These are phyloP conservation scores for Hypotaenidia okinawae DNA, from an alignment of 2,797 vertebrate species.

Conservation along the genomic window DNA sequence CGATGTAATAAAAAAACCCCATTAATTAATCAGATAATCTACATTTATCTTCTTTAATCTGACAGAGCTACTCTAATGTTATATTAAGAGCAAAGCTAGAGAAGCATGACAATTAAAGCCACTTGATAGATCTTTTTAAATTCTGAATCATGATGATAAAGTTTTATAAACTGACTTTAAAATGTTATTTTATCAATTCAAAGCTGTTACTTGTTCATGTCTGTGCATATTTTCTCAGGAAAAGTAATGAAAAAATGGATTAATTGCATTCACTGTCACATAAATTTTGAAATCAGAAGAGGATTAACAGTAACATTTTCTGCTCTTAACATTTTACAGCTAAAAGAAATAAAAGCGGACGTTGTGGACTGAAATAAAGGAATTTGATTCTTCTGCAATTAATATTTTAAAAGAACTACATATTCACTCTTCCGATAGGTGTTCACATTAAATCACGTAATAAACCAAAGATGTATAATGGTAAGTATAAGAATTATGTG, in stretches of 20 bases:
- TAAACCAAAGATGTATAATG: neutral
- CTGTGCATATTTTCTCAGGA: constrained; percentile 13
- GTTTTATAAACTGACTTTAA: constrained; percentile 1
- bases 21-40: neutral
- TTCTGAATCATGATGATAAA: neutral
- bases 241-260: constrained; percentile 2
- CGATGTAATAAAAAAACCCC: constrained; percentile 2
- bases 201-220: neutral
- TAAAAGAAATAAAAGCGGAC: constrained; percentile 8
- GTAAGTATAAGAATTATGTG: neutral
- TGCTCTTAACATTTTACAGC: neutral
- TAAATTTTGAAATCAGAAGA: constrained; percentile 22
- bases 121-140: neutral
- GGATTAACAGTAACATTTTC: neutral
- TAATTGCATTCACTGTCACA: constrained; percentile 29
- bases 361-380: neutral
- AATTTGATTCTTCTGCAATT: neutral
- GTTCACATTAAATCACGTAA: neutral
- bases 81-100: neutral
- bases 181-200: neutral
- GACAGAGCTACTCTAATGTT: neutral
- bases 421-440: neutral
- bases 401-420: neutral
- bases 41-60: neutral
- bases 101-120: neutral